A percentile compares a stretch with the other conserved stretches of the same genome.
Conservation (phyloP, 92 coral and sea anemone species). For the Scolanthus callimorphus region DNA sequence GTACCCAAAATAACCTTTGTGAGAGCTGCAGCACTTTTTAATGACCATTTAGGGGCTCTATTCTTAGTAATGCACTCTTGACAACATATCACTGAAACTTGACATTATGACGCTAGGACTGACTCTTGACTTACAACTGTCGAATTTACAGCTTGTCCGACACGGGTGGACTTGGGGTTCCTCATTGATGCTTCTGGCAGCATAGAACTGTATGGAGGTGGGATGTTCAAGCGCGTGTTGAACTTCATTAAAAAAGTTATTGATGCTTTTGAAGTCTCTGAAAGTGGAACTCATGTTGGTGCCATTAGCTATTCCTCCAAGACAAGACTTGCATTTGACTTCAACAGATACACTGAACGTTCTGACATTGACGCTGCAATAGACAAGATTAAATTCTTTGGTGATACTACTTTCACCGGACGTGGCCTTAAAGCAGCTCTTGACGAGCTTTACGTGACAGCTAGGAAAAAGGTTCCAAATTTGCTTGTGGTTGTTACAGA, state of each 20-base stretch:
- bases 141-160: conserved; percentile 51
- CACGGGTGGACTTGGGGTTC: conserved; percentile 67
- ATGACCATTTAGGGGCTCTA: too few relatives aligned
- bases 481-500: conserved; percentile 74
- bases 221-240: conserved; percentile 51
- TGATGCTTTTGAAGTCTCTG: conserved; percentile 45
- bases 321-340: conserved; percentile 61
- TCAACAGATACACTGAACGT: conserved; percentile 37
- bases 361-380: conserved; percentile 43
- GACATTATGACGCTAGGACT: too few relatives aligned
- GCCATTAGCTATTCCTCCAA: conserved; percentile 52
- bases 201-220: conserved; percentile 81
- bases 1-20: too few relatives aligned
- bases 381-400: conserved; percentile 47
- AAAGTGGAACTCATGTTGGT: conserved; percentile 58
- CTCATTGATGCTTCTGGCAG: conserved; percentile 80
- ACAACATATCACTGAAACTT: too few relatives aligned
- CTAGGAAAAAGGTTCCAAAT: conserved; percentile 68
- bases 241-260: conserved; percentile 54
- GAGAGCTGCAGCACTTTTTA: too few relatives aligned
- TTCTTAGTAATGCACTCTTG: too few relatives aligned
- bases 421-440: conserved; percentile 63
- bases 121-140: neutral
- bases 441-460: conserved; percentile 54
- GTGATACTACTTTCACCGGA: conserved; percentile 62